Conservation (phyloP, 2,797 vertebrate species). For the Syndactyla subalaris region DNA sequence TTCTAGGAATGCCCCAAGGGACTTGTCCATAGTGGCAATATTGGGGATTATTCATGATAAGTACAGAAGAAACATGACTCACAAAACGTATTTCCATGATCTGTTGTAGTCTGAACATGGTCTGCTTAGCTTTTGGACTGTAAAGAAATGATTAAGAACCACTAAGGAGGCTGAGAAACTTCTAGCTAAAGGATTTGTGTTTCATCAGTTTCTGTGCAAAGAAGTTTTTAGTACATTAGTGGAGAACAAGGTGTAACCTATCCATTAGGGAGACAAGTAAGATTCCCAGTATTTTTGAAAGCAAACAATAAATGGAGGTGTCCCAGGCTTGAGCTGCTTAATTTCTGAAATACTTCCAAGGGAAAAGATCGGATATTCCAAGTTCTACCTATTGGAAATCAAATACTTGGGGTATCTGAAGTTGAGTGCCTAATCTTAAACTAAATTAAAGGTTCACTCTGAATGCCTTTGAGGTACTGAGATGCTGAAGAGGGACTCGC, state of each 20-base stretch:
- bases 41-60: fast-evolving
- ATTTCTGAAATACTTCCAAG: neutral
- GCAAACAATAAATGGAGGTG: neutral
- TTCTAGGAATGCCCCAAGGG: neutral
- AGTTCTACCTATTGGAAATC: neutral
- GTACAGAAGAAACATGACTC: neutral
- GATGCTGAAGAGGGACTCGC: neutral
- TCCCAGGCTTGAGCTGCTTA: neutral
- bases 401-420: neutral
- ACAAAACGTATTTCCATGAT: fast-evolving
- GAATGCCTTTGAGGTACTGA: neutral
- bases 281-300: neutral
- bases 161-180: neutral
- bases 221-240: neutral
- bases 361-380: neutral
- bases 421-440: neutral
- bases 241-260: neutral
- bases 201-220: neutral
- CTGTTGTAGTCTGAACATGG: neutral
- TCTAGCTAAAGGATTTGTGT: neutral
- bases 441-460: neutral
- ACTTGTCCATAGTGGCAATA: neutral
- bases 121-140: neutral
- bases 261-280: neutral
- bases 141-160: neutral